These are phyloP conservation scores for Paramuricea clavata DNA, from an alignment of 92 coral and sea anemone species.

Conservation along the genomic window DNA sequence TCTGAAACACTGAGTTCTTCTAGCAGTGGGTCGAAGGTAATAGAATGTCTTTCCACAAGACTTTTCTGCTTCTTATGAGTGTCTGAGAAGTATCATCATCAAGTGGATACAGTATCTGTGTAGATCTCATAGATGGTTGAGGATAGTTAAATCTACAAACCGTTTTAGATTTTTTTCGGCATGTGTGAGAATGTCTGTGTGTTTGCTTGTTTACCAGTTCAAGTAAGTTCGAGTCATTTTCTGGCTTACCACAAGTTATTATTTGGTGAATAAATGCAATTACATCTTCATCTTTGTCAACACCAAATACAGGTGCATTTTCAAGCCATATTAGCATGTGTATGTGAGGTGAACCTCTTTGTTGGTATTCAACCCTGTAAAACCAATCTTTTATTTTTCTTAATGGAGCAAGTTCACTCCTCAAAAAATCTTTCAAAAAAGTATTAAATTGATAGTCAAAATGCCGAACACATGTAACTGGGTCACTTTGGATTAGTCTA, in stretches of 20 bases:
- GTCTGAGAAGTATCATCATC: conserved; percentile 42
- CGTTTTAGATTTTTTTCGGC: conserved; percentile 48
- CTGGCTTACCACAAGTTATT: conserved; percentile 68
- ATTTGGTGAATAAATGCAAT: conserved; percentile 63
- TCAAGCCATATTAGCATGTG: conserved; percentile 73
- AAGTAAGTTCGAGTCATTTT: conserved; percentile 55
- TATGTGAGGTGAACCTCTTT: conserved; percentile 65
- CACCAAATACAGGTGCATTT: conserved; percentile 69
- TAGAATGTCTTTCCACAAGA: conserved; percentile 60
- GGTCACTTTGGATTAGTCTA: conserved; percentile 56
- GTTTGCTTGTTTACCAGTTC: conserved; percentile 72
- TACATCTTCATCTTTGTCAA: conserved; percentile 59
- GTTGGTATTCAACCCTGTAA: conserved; percentile 53
- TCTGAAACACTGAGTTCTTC: conserved; percentile 43
- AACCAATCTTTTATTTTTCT: conserved; percentile 68
- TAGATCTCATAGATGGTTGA: conserved; percentile 73
- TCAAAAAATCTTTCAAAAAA: conserved; percentile 57
- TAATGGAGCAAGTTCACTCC: conserved; percentile 44
- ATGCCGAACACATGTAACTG: conserved; percentile 74
- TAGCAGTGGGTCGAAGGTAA: conserved; percentile 66
- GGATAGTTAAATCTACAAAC: conserved; percentile 70
- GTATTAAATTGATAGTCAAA: conserved; percentile 71
- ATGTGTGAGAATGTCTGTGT: conserved; percentile 83
- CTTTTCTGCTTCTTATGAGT: conserved; percentile 47
- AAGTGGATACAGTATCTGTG: conserved; percentile 68